Evolutionary conservation across 2,888 invertebrate genomes (phyloP).

Genomic region (Flexamia atlantica): DNA sequence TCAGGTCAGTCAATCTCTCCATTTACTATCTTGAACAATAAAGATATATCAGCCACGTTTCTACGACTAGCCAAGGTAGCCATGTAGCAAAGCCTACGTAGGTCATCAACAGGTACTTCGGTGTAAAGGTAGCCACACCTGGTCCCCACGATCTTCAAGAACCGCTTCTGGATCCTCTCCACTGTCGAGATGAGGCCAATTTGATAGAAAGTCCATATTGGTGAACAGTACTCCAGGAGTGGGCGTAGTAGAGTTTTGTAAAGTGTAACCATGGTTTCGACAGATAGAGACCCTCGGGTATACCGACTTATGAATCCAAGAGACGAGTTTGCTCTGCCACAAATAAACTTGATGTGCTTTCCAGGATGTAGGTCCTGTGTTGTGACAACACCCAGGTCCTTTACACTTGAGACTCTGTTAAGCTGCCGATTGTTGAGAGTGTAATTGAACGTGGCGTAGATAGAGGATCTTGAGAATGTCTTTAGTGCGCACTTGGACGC

Average conservation of each 20-base stretch:
- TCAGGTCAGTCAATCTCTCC: no score
- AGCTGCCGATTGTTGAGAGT: not conserved
- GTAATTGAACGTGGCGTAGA: not conserved
- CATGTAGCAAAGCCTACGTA: no score
- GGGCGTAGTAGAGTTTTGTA: slow-evolving; percentile 13
- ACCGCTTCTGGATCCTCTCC: not conserved
- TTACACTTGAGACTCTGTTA: not conserved
- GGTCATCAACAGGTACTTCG: no score
- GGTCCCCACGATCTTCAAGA: not conserved
- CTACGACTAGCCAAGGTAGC: no score
- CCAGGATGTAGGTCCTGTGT: not conserved
- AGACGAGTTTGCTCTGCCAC: not conserved
- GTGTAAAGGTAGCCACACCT: no score
- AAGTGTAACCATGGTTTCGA: not conserved
- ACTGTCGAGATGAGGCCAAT: not conserved
- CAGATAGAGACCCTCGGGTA: not conserved
- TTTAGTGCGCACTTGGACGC: not conserved
- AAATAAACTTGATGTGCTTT: not conserved
- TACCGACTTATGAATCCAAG: not conserved
- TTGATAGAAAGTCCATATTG: slow-evolving; percentile 6
- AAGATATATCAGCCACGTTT: no score
- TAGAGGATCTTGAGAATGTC: not conserved
- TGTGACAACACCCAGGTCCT: slow-evolving; percentile 9
- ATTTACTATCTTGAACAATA: no score
- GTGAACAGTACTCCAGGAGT: slow-evolving; percentile 11